Conservation (phyloP, 2,797 vertebrate species). For the Simalia tracyae region DNA sequence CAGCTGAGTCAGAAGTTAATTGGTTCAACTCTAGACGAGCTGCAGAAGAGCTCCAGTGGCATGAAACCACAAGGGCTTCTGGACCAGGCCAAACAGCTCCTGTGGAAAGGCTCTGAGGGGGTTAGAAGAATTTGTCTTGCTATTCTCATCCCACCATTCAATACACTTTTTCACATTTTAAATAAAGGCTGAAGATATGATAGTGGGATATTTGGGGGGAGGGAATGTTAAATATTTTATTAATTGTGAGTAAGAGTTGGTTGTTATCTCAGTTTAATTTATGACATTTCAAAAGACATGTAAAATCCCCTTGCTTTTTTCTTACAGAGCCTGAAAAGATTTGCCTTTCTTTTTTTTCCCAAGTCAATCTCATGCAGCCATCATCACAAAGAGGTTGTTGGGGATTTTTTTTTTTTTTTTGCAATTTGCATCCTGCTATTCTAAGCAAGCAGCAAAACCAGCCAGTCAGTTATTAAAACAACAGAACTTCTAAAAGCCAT, state of each 20-base stretch:
- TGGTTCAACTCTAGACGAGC: no score
- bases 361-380: conserved; percentile 25
- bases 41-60: no score
- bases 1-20: no score
- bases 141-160: background rate
- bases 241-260: background rate
- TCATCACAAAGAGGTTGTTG: background rate
- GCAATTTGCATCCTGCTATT: background rate
- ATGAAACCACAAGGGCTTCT: no score
- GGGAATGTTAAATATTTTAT: background rate
- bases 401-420: background rate
- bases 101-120: background rate
- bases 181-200: background rate
- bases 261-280: background rate
- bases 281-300: background rate
- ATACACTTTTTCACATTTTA: background rate
- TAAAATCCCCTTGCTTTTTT: background rate
- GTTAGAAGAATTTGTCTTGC: background rate
- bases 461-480: conserved; percentile 33
- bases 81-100: no score
- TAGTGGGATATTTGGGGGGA: no score
- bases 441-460: conserved; percentile 8
- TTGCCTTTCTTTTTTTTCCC: background rate
- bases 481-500: conserved; percentile 26
- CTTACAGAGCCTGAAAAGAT: background rate